Evolutionary conservation across 2,888 invertebrate species (phyloP).

Genomic region (Copidosoma aretas): DNA sequence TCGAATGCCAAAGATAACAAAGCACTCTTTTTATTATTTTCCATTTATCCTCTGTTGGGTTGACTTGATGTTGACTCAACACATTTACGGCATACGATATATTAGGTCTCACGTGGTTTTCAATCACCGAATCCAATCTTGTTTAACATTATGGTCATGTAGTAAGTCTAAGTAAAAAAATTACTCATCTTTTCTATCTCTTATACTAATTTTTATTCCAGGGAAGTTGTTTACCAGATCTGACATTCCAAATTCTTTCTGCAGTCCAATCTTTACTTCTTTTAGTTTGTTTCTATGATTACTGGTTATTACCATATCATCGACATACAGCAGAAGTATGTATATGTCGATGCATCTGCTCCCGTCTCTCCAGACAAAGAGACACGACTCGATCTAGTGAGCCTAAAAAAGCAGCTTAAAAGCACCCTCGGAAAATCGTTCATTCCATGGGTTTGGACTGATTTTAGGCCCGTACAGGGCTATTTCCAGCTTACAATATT

Average conservation of each 20-base stretch:
- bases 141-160: background rate
- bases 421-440: conserved; percentile 33
- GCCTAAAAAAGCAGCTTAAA: conserved; percentile 29
- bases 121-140: too few species aligned
- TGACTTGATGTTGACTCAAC: too few species aligned
- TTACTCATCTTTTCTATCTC: conserved; percentile 12
- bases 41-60: too few species aligned
- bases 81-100: too few species aligned
- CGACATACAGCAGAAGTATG: conserved; percentile 7
- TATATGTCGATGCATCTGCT: background rate
- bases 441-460: conserved; percentile 37
- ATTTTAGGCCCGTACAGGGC: too few species aligned
- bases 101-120: too few species aligned
- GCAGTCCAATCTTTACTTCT: conserved; percentile 33
- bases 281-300: background rate
- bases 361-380: conserved; percentile 22
- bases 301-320: conserved; percentile 2
- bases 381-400: conserved; percentile 32
- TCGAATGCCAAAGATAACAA: too few species aligned
- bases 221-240: conserved; percentile 37
- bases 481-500: conserved; percentile 36
- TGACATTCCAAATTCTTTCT: too few species aligned
- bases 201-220: conserved; percentile 22
- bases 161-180: background rate
- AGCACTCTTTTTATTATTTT: too few species aligned